A percentile compares a stretch with the other conserved stretches of the same genome.
phyloP scores from a whole-genome alignment of 64 coral and sea anemone genomes.

The Pocillopora damicornis region DNA sequence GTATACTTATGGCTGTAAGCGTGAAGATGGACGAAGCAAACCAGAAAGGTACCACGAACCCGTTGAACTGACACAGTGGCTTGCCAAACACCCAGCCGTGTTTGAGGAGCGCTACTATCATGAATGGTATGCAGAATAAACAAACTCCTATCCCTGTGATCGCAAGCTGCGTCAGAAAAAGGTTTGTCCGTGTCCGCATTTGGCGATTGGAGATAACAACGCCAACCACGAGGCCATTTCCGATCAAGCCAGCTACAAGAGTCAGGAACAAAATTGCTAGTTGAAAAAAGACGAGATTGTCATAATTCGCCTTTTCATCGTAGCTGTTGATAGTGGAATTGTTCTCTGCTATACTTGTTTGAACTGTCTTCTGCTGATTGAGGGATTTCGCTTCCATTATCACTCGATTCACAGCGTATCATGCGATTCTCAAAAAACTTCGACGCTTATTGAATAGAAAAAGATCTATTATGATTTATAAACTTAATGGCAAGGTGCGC shows the following conservation, averaged over 20 bases:
- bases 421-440: background rate
- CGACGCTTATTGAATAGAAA: background rate
- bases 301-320: background rate
- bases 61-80: conserved; percentile 61
- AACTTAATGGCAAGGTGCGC: background rate
- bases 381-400: background rate
- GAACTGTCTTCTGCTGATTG: background rate
- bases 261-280: conserved; percentile 44
- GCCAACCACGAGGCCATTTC: conserved; percentile 59
- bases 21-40: conserved; percentile 58
- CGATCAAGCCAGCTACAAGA: conserved; percentile 42
- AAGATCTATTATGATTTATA: background rate
- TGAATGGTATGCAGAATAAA: conserved; percentile 51
- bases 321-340: background rate
- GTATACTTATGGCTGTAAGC: conserved; percentile 59
- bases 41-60: conserved; percentile 61
- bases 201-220: conserved; percentile 61
- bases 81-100: conserved; percentile 63
- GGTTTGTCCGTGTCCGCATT: conserved; percentile 87
- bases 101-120: conserved; percentile 48
- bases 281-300: conserved; percentile 26
- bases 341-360: background rate
- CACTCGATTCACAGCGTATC: background rate
- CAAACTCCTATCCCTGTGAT: conserved; percentile 48
- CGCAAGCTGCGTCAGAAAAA: conserved; percentile 70